Conservation (phyloP, 2,888 invertebrate species). For the Molorchus minor region DNA sequence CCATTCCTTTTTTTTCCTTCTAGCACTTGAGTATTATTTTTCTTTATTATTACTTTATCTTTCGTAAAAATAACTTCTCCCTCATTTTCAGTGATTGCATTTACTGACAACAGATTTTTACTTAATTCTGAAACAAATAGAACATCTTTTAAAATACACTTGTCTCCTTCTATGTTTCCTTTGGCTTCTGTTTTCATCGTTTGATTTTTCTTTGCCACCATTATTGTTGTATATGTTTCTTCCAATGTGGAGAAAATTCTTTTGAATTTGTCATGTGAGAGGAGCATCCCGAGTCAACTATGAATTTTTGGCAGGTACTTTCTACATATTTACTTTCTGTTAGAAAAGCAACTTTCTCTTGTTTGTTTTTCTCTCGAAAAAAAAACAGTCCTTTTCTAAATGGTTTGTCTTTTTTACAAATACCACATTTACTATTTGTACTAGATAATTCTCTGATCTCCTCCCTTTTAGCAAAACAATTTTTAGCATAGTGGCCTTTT, state of each 20-base stretch:
- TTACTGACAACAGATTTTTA: constrained; percentile 49
- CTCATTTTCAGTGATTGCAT: constrained; percentile 44
- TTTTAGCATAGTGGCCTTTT: not conserved
- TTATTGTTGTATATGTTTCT: not conserved
- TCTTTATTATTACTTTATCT: constrained; percentile 38
- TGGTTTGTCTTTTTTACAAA: constrained; percentile 8
- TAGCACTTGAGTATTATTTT: constrained; percentile 33
- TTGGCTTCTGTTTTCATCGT: constrained; percentile 20
- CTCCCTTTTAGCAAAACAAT: not conserved
- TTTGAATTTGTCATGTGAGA: constrained; percentile 28
- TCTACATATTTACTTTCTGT: not conserved
- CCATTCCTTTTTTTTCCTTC: constrained; percentile 33
- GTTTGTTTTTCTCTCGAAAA: not conserved
- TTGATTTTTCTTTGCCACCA: constrained; percentile 25
- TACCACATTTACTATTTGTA: not conserved
- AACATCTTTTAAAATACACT: constrained; percentile 39
- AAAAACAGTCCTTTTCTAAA: constrained; percentile 3
- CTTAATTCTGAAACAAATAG: constrained; percentile 45
- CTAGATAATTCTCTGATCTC: not conserved
- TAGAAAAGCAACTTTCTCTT: constrained; percentile 21
- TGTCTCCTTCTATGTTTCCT: constrained; percentile 24
- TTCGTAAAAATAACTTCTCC: constrained; percentile 43
- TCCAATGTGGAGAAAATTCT: not conserved
- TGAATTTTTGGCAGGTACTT: not conserved
- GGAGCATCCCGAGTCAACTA: constrained; percentile 23